Evolutionary conservation across 2,888 invertebrate genomes (phyloP).

Genomic region (Trisateles emortualis): DNA sequence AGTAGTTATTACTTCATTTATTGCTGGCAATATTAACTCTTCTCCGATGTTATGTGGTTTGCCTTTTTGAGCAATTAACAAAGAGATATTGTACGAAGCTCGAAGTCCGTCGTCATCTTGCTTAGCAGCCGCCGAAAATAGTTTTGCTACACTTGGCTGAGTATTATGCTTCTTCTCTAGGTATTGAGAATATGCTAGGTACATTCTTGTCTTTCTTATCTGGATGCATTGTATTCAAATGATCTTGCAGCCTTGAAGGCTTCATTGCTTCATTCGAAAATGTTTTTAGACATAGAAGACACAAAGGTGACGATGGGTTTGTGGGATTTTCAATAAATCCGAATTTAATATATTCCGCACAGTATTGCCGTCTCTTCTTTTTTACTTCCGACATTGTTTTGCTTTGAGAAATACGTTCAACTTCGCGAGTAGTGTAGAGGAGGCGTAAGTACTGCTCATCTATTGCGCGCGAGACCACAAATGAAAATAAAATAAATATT

Average conservation of each 20-base stretch:
- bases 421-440: too few relatives aligned
- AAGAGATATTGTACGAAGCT: conserved; percentile 31
- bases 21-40: conserved; percentile 37
- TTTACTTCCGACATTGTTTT: conserved; percentile 41
- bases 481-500: conserved; percentile 29
- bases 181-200: conserved; percentile 41
- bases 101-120: conserved; percentile 44
- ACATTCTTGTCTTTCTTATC: conserved; percentile 34
- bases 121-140: conserved; percentile 38
- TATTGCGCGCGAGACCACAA: conserved; percentile 33
- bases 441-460: conserved; percentile 25
- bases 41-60: conserved; percentile 27
- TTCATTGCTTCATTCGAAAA: conserved; percentile 43
- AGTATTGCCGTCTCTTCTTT: conserved; percentile 38
- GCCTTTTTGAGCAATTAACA: too few relatives aligned
- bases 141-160: conserved; percentile 38
- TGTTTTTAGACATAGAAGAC: conserved; percentile 39
- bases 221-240: conserved; percentile 42
- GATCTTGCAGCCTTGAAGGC: conserved; percentile 32
- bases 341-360: conserved; percentile 26
- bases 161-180: conserved; percentile 39
- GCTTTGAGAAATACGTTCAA: conserved; percentile 29
- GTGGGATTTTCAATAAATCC: conserved; percentile 39
- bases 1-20: conserved; percentile 41
- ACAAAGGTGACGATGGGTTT: conserved; percentile 40